Evolutionary conservation across 2,888 invertebrate species (phyloP).

Genomic region (Eledona agricola): DNA sequence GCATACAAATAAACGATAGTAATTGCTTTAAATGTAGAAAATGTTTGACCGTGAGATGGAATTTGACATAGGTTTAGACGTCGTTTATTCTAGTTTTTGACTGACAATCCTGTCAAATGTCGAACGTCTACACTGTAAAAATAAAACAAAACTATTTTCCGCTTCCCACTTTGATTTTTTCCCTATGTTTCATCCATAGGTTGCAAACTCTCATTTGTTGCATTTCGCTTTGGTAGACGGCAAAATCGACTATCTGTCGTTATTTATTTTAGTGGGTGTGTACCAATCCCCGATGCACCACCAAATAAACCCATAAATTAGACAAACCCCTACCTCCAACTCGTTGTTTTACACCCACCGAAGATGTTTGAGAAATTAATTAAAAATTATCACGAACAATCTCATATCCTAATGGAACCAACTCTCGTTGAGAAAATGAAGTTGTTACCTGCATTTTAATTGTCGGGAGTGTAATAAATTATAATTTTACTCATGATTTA

Average conservation of each 20-base stretch:
- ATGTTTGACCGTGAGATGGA: no score
- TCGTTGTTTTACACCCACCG: conserved; percentile 1
- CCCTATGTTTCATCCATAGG: no score
- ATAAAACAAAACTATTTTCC: no score
- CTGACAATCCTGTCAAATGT: no score
- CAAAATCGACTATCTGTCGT: conserved; percentile 18
- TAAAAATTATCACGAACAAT: conserved; percentile 12
- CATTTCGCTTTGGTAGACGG: no score
- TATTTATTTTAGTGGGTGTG: conserved; percentile 25
- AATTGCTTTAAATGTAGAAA: no score
- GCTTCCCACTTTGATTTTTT: no score
- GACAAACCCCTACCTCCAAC: conserved; percentile 8
- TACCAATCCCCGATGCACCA: conserved; percentile 10
- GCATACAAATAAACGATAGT: no score
- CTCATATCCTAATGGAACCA: conserved; percentile 15
- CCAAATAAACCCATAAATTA: conserved; percentile 20
- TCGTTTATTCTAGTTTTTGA: no score
- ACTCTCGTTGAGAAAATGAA: conserved; percentile 15
- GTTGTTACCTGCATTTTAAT: conserved; percentile 25
- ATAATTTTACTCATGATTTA: conserved; percentile 18
- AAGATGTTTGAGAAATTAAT: conserved; percentile 10
- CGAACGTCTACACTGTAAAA: no score
- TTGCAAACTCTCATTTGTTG: no score
- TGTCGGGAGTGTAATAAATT: conserved; percentile 11
- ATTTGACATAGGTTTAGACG: no score